Evolutionary conservation across 2,113 vertebrate genomes (phyloP), one percentile per base, ranked within the genome.

Genomic region (Phyllostomus hastatus): DNA sequence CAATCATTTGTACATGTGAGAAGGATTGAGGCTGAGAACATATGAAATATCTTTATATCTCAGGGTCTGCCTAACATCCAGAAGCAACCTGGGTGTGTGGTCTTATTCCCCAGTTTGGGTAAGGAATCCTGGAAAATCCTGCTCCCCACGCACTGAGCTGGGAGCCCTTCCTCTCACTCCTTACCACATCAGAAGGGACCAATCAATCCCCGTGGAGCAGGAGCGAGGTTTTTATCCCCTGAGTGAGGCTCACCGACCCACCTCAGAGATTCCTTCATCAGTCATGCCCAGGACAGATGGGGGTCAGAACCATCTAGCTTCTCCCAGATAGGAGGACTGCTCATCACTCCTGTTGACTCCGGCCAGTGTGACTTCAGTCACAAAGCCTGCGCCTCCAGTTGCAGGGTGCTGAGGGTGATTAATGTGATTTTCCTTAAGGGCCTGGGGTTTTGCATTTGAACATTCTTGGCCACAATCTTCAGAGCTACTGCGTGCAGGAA

Each of bases 401-500:
- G 12, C 52, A 90, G 81, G 70, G 76, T 48, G 35, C 28, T 75
- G 28, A 7, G 66, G 57, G 61, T 88, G 94, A 84, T 48, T 70
- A 90, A 86, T 88, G 64, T 14, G 80, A 16, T 90, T 33, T 95
- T 66, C 64, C 88, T 92, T n/a, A 14, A 26, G 92, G 81, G 35
- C 16, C 5, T 50, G 67, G 33, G 73, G 41, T 81, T 97, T 97
- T 95, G 78, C n/a, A 12, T 72, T 80, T 54, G 90, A 96, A 78
- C 54, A n/a, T 76, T 95, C 85, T 95, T 94, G 94, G 88, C 66
- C 67, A 28, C 31, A 33, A 35, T 90, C 59, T 48, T 84, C 17
- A 28, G 41, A 90, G 85, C 88, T 97, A 79, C 94, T 96, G 83
- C 80, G 84, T 73, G 24, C 31, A 50, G 72, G 52, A 92, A 88